A percentile compares a stretch with the other conserved stretches of the same genome.
These are phyloP conservation scores for Eurypyga helias DNA, from an alignment of 2,113 vertebrate genomes.

Conservation along the genomic window DNA sequence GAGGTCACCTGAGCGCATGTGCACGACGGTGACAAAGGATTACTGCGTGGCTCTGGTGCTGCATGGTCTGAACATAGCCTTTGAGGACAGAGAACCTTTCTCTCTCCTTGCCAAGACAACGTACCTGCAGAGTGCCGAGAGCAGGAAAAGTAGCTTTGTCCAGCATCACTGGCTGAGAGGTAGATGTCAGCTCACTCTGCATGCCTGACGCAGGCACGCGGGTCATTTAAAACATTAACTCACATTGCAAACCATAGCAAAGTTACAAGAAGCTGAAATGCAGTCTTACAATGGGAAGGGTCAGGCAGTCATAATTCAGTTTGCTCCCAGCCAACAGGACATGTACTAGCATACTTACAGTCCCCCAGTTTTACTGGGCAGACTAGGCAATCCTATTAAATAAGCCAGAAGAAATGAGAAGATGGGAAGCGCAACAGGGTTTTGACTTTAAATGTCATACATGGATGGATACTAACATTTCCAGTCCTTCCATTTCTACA, in stretches of 20 bases:
- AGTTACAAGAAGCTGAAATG: not conserved
- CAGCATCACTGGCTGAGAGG: not conserved
- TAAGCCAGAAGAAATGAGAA: not conserved
- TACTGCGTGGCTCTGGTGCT: not conserved
- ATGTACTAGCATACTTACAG: not conserved
- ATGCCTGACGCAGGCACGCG: not conserved
- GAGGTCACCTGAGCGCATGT: not conserved
- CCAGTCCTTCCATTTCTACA: not conserved
- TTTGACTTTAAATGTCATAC: not conserved
- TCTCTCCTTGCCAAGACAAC: not conserved
- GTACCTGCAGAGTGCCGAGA: fast-evolving
- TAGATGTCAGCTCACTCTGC: not conserved
- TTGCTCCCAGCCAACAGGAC: not conserved
- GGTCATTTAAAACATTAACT: not conserved
- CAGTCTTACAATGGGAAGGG: not conserved
- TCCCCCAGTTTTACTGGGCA: not conserved
- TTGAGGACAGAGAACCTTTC: not conserved
- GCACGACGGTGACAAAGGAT: not conserved
- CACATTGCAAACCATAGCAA: not conserved
- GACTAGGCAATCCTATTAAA: not conserved
- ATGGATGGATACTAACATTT: not conserved
- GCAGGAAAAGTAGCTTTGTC: not conserved
- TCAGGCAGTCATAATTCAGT: not conserved
- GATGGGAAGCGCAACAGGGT: not conserved
- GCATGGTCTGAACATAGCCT: not conserved